Base-by-base conservation (phyloP, 2,888 invertebrate genomes). In the Campopleginae sp. region DNA sequence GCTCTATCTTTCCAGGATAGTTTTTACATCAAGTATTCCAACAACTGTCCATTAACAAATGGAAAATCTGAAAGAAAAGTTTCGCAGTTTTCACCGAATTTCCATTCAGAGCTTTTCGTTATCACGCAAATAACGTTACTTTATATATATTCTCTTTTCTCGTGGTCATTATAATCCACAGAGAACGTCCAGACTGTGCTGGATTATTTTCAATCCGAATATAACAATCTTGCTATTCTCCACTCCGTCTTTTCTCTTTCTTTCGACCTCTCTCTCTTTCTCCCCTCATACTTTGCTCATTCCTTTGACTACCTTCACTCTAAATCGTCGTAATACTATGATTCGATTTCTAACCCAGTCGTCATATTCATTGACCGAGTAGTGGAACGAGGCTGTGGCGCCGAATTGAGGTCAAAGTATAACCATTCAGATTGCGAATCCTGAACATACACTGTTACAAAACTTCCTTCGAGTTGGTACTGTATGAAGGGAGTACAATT, bases 401-500 rank as follows among this genome's bases (percentile, higher is more conserved):
- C 63, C 54, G 70, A 80, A 83, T 83, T 38, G 80, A 51, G 83
- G 83, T 80, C 80, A 83, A 83, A 80, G 80, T 80, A 83, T 80
- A 86, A 86, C 74, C 63, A 51, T 83, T 80, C 63, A 72, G 74
- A 70, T 78, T 83, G 72, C 51, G 51, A 86, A 77, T 17, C 54
- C 74, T 78, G 33, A 72, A 80, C 48, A 74, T 58, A 80, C 68
- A 83, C 68, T 38, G 82, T 33, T 19, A 51, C 54, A 80, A 86
- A 86, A 77, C 83, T 86, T 38, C 54, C 27, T 74, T 14, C 44
- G 66, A 68, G 66, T 82, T 68, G 72, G 54, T 63, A 61, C 58
- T 68, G 72, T 78, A 76, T 70, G 80, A 80, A 86, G 44, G 76
- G 86, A 86, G 77, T 48, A 74, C 80, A 86, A 86, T 86, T 86